These are phyloP conservation scores for Colletes latitarsis DNA, from an alignment of 1,140 invertebrate species.

Conservation along the genomic window DNA sequence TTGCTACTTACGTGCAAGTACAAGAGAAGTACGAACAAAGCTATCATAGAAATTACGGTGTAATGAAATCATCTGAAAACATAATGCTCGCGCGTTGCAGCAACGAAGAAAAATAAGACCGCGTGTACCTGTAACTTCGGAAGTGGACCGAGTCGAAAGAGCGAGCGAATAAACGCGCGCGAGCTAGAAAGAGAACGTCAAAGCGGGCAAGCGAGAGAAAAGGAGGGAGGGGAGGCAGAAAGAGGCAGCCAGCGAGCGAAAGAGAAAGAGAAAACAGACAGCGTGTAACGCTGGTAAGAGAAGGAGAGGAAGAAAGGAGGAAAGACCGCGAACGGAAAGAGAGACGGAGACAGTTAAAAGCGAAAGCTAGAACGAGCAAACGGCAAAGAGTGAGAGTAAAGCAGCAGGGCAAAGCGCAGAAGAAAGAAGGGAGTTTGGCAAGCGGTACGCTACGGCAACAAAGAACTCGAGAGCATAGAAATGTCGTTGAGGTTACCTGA, in stretches of 20 bases:
- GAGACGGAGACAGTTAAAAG: slow-evolving; percentile 19
- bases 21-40: not conserved
- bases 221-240: not conserved
- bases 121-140: slow-evolving; percentile 45
- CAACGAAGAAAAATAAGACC: slow-evolving; percentile 24
- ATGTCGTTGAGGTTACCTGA: slow-evolving; percentile 63
- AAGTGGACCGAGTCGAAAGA: slow-evolving; percentile 28
- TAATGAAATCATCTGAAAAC: not conserved
- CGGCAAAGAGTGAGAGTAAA: slow-evolving; percentile 38
- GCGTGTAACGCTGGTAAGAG: slow-evolving; percentile 1
- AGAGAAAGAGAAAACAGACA: slow-evolving; percentile 7
- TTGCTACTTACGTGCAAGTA: not conserved
- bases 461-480: slow-evolving; percentile 48
- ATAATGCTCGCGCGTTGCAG: not conserved
- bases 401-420: not conserved
- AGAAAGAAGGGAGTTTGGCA: slow-evolving; percentile 56
- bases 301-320: slow-evolving; percentile 16
- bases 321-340: slow-evolving; percentile 20
- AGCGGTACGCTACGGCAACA: slow-evolving; percentile 68
- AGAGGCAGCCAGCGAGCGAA: not conserved
- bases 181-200: slow-evolving; percentile 4
- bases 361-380: slow-evolving; percentile 40
- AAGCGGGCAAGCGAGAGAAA: not conserved
- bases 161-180: not conserved
- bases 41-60: not conserved